A percentile compares a stretch with the other conserved stretches of the same genome.
phyloP scores from a whole-genome alignment of 2,113 vertebrate genomes.

The Catharus minimus region DNA sequence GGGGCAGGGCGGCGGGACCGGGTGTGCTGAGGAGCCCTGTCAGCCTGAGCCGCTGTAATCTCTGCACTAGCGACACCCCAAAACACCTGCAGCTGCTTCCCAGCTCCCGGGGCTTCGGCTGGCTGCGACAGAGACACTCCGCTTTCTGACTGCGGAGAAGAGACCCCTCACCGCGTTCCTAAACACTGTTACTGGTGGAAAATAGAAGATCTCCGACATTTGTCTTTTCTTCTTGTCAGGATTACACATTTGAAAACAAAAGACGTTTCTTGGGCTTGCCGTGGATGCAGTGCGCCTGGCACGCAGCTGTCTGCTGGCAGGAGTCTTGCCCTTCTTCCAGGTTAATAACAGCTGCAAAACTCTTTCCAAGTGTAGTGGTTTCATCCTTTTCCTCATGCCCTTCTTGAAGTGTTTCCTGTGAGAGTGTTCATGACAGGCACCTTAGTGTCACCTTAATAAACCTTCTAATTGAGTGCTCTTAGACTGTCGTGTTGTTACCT shows the following conservation, averaged over 20 bases:
- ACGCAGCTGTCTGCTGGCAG: background rate
- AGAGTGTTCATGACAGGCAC: background rate
- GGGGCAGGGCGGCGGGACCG: no score
- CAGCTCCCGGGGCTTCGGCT: background rate
- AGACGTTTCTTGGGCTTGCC: background rate
- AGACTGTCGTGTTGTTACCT: background rate
- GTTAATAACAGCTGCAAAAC: background rate
- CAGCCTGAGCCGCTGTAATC: accelerated
- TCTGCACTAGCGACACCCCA: background rate
- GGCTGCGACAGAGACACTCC: background rate
- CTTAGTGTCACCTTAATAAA: background rate
- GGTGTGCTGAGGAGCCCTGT: background rate
- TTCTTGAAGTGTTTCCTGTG: background rate
- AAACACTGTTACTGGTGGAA: background rate
- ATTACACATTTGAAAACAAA: background rate
- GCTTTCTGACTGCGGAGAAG: no score
- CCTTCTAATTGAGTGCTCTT: background rate
- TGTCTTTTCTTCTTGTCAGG: background rate
- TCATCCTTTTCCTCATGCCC: background rate
- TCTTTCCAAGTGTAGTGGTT: background rate
- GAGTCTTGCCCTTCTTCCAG: background rate
- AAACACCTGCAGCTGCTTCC: background rate
- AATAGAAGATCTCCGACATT: background rate
- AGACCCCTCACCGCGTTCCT: background rate
- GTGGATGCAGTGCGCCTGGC: accelerated